Conservation (phyloP, 2,113 vertebrate genomes). For the Tetrao urogallus region DNA sequence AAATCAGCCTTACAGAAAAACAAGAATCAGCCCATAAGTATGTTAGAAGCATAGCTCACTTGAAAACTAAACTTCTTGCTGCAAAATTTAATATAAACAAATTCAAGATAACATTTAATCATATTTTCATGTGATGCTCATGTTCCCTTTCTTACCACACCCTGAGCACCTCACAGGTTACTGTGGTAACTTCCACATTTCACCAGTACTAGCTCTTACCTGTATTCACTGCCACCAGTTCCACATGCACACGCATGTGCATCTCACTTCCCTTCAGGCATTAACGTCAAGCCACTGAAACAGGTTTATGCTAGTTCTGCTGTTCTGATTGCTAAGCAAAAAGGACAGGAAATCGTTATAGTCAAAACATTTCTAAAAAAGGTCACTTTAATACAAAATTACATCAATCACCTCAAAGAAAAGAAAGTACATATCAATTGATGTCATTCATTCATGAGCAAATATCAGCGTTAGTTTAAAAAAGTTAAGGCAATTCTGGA, state of each 20-base stretch:
- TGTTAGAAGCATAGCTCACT: neutral
- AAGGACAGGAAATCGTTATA: constrained; percentile 95
- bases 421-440: constrained; percentile 70
- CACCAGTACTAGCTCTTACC: neutral
- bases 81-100: neutral
- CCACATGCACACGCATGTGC: constrained; percentile 14
- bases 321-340: constrained; percentile 81
- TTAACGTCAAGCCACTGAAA: constrained; percentile 75
- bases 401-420: constrained; percentile 89
- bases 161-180: neutral
- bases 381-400: constrained; percentile 92
- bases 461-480: constrained; percentile 64
- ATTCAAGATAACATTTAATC: neutral
- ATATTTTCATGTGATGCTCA: neutral
- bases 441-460: constrained; percentile 41
- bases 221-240: neutral
- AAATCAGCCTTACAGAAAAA: neutral
- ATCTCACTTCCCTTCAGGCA: constrained; percentile 78
- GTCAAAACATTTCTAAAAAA: constrained; percentile 89
- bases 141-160: neutral
- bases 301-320: constrained; percentile 74
- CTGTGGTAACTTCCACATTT: neutral
- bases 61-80: neutral
- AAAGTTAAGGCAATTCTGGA: constrained; percentile 63
- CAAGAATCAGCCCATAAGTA: neutral